Conservation (phyloP, 2,888 invertebrate genomes). For the Leptothorax acervorum region DNA sequence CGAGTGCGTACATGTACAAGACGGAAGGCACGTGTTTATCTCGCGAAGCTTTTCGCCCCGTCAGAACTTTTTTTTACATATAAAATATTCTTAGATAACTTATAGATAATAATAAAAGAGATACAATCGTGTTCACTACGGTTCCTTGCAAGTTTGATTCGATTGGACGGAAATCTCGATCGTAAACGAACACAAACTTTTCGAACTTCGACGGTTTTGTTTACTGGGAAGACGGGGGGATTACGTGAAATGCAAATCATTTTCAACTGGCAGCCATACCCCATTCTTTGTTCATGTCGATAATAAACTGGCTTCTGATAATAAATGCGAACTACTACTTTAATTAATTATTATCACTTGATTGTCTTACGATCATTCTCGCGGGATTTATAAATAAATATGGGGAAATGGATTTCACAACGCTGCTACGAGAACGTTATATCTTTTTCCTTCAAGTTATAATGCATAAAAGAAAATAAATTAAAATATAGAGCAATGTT, state of each 20-base stretch:
- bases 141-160: conserved; percentile 8
- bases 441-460: conserved; percentile 11
- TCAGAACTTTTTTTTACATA: neutral
- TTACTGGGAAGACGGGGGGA: conserved; percentile 41
- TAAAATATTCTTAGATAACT: neutral
- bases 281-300: neutral
- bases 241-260: conserved; percentile 17
- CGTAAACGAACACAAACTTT: neutral
- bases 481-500: conserved; percentile 29
- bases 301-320: neutral
- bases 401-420: conserved; percentile 12
- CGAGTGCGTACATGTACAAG: conserved; percentile 23
- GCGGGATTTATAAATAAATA: conserved; percentile 45
- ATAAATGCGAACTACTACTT: conserved; percentile 1
- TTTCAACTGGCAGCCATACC: neutral
- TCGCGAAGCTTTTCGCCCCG: neutral
- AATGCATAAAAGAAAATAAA: conserved; percentile 31
- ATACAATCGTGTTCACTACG: conserved; percentile 15
- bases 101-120: conserved; percentile 19
- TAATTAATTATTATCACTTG: conserved; percentile 3
- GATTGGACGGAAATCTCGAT: conserved; percentile 38
- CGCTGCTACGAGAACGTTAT: neutral
- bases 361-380: neutral
- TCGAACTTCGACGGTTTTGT: neutral
- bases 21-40: conserved; percentile 41